Percentiles rank a stretch among this genome's conserved stretches.
These are phyloP conservation scores for Haemorhous mexicanus DNA, from an alignment of 2,113 vertebrate genomes.

Conservation along the genomic window DNA sequence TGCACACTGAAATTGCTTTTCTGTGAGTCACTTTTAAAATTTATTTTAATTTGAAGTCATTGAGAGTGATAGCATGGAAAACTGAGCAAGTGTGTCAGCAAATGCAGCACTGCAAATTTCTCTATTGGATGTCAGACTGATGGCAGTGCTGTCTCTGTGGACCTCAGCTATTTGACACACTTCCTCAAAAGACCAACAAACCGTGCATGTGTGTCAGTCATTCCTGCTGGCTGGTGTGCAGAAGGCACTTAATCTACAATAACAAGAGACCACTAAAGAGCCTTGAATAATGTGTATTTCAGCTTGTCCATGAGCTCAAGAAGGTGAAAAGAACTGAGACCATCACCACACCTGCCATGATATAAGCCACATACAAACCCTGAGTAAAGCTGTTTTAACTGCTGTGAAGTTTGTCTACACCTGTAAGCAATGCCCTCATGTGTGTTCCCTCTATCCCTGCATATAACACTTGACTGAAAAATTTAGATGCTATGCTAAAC, in stretches of 20 bases:
- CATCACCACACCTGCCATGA: not conserved
- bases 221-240: not conserved
- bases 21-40: not conserved
- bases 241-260: not conserved
- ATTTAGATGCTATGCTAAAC: not conserved
- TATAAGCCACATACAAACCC: not conserved
- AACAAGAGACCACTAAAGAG: not conserved
- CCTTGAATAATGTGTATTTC: not conserved
- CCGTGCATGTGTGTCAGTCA: not conserved
- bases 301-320: not conserved
- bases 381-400: not conserved
- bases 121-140: not conserved
- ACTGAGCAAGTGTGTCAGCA: not conserved
- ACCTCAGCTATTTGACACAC: not conserved
- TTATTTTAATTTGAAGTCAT: not conserved
- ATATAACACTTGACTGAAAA: not conserved
- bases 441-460: not conserved
- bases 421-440: not conserved
- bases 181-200: not conserved
- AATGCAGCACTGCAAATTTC: not conserved
- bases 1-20: not conserved
- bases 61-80: not conserved
- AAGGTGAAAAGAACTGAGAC: not conserved
- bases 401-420: not conserved
- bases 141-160: not conserved